Base-by-base conservation (phyloP, 2,113 vertebrate species). In the Apeltes quadracus region DNA sequence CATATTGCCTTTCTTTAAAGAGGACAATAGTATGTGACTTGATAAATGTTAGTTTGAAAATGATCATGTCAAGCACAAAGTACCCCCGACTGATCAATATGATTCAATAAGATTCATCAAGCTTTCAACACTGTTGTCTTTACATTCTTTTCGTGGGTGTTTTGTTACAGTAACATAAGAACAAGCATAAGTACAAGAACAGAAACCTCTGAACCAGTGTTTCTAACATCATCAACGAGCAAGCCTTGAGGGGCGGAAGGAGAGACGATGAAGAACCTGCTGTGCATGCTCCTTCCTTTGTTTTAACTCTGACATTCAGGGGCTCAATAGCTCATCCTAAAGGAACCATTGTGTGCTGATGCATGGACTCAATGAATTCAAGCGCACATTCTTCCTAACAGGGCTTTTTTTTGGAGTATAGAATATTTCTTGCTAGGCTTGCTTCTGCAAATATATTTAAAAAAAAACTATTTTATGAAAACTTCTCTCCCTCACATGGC, bases 291-390 rank as follows among this genome's bases (percentile, higher is more conserved):
- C 22, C 72, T 72, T 51, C 55, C 15, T 65, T 71, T 61, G 25
- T 51, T 64, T 61, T 74, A 32, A 70, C 61, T 34, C 48, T 36
- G 34, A 36, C 29, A 59, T 25, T 18, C 70, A 67, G 25, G 1
- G 11, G 67, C 61, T 77, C 78, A 61, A 51, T 69, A 59, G 57
- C 71, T 76, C 78, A 76, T 65, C 2, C 54, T 58, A 43, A 38
- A 72, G 50, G 67, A 72, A 82, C 72, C 29, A 77, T 55, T 65
- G 36, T 75, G 36, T 69, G 34, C 69, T 57, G 27, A 29, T 70
- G 64, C 25, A 22, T 34, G 13, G 22, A 56, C 25, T 23, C 15
- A 23, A 14, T 69, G 58, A 78, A 81, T 64, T 71, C 56, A 34
- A 74, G 69, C 43, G 2, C 27, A 3, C 46, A 61, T 61, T 29